Base-by-base conservation (phyloP, 2,113 vertebrate genomes). In the Orthochromis indermauri region DNA sequence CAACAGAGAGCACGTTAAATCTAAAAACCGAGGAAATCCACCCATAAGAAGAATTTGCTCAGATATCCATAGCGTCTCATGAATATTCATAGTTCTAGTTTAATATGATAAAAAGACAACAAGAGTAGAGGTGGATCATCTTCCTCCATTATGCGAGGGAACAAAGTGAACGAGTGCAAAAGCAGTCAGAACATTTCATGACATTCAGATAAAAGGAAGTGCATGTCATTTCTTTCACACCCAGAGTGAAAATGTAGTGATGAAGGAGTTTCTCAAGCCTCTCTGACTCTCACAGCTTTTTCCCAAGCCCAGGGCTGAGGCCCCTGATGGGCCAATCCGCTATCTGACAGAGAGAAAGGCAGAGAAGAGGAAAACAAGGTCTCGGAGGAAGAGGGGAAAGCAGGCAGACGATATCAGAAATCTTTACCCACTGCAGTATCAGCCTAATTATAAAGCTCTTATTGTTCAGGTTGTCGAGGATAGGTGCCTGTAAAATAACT, bases 141-240 rank as follows among this genome's bases (percentile, higher is more conserved):
- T 35, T 80, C 63, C 47, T 53, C 49, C 40, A 17, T 82, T 88
- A 76, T 10, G 31, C 12, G 8, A 73, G 37, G 26, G 51, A 86
- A 91, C 51, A 86, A 80, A 91, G 83, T 33, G 45, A 51, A 61
- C 4, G 6, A 53, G 73, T 51, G 26, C 73, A 51, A 37, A 68
- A 51, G 73, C 28, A 73, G 45, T 81, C 42, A 57, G 88, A 86
- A 84, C 68, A 81, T 51, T 78, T 84, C 40, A 86, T 83, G 85
- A 89, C 90, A 84, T 86, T 81, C 78, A 94, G 82, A 93, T 94
- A 91, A 93, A 92, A 93, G 89, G 79, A 86, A 91, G 91, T 76
- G 59, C 63, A 83, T 85, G 88, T 89, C 92, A 90, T 93, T 90
- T 83, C 47, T 90, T 92, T 94, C 85, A 90, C 85, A 93, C 80